Evolutionary conservation across 2,797 vertebrate species (phyloP).

Genomic region (Sebastes jordani): DNA sequence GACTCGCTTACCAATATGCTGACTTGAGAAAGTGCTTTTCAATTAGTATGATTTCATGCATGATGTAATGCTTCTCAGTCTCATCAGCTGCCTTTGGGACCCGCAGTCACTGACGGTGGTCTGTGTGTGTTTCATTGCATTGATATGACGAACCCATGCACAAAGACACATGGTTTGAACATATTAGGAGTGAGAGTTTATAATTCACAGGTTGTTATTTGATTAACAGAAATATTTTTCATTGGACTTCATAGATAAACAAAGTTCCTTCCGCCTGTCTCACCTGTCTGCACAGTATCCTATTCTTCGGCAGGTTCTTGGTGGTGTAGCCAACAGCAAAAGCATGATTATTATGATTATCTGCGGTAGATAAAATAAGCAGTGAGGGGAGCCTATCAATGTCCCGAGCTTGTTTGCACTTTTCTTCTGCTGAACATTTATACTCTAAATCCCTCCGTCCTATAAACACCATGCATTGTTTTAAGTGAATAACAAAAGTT

Average conservation of each 20-base stretch:
- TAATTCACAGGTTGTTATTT: background rate
- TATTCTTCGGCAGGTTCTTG: background rate
- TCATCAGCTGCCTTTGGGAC: constrained; percentile 5
- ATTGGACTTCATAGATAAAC: constrained; percentile 10
- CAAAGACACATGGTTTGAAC: background rate
- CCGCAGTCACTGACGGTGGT: constrained; percentile 7
- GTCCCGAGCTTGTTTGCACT: background rate
- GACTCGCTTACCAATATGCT: background rate
- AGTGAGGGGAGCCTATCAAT: background rate
- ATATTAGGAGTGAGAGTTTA: background rate
- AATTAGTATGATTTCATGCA: background rate
- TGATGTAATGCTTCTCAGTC: constrained; percentile 2
- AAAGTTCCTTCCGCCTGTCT: background rate
- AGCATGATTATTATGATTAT: background rate
- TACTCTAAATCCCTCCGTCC: background rate
- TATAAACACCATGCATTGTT: background rate
- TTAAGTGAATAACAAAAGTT: background rate
- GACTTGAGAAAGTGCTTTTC: background rate
- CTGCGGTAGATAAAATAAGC: background rate
- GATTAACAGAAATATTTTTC: constrained; percentile 1
- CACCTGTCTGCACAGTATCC: background rate
- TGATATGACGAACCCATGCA: background rate
- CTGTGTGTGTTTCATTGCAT: background rate
- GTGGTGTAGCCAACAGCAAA: background rate
- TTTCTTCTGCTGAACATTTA: background rate